Evolutionary conservation across 2,797 vertebrate species (phyloP).

Genomic region (Perodicticus potto): DNA sequence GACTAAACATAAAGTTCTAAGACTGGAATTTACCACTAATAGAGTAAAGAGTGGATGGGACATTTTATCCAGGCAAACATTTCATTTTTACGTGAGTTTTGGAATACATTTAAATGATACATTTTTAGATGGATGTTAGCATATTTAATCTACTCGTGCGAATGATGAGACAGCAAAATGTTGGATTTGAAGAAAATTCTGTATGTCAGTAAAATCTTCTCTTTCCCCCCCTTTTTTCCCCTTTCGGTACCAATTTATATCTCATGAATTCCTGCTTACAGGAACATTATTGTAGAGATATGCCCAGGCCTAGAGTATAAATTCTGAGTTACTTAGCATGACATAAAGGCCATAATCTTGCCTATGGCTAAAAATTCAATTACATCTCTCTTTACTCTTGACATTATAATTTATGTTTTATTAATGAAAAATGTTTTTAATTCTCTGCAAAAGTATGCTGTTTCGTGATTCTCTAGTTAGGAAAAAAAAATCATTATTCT

Average conservation of each 20-base stretch:
- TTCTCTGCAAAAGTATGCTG: slow-evolving; percentile 35
- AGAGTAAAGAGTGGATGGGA: background rate
- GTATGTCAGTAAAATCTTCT: background rate
- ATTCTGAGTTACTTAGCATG: slow-evolving; percentile 67
- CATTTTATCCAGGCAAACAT: background rate
- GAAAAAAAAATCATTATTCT: background rate
- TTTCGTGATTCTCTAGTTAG: slow-evolving; percentile 35
- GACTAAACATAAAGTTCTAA: background rate
- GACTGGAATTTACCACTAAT: background rate
- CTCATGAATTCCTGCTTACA: slow-evolving; percentile 10
- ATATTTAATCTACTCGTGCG: background rate
- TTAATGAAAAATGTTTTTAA: slow-evolving; percentile 79
- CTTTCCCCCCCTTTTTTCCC: background rate
- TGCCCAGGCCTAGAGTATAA: slow-evolving; percentile 13
- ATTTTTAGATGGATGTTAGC: background rate
- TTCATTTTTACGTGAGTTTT: background rate
- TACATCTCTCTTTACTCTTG: slow-evolving; percentile 69
- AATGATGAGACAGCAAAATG: background rate
- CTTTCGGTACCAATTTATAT: slow-evolving; percentile 3
- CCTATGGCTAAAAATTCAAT: slow-evolving; percentile 81
- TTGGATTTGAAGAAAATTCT: background rate
- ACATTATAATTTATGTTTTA: slow-evolving; percentile 72
- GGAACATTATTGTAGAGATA: slow-evolving; percentile 48
- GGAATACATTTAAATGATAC: background rate
- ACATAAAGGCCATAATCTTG: slow-evolving; percentile 70